A percentile compares a stretch with the other conserved stretches of the same genome.
Conservation (phyloP, 1,140 invertebrate genomes). For the Mylabris phalerata region DNA sequence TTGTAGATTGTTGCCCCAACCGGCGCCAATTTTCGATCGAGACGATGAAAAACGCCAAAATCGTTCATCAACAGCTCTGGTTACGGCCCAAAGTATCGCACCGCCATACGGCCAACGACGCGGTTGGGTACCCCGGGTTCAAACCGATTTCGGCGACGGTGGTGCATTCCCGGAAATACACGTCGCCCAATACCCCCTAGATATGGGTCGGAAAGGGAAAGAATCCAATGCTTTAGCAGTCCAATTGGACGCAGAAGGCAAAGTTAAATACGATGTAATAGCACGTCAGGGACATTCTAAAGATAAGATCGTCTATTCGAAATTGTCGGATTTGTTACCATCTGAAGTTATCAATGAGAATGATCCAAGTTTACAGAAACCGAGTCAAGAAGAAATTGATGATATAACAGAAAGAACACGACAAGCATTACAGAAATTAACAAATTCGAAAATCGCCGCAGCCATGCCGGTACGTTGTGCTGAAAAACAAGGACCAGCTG, state of each 20-base stretch:
- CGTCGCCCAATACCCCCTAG: conserved; percentile 93
- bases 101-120: conserved; percentile 94
- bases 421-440: conserved; percentile 77
- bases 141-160: conserved; percentile 88
- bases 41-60: conserved; percentile 73
- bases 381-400: conserved; percentile 74
- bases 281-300: conserved; percentile 92
- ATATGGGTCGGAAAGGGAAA: conserved; percentile 70
- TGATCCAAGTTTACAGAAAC: conserved; percentile 81
- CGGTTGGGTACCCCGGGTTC: conserved; percentile 86
- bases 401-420: conserved; percentile 84
- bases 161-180: conserved; percentile 98
- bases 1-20: too few relatives aligned
- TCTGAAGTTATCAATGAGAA: conserved; percentile 89
- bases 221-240: conserved; percentile 87
- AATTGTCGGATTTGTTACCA: conserved; percentile 87
- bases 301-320: conserved; percentile 97
- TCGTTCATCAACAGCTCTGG: conserved; percentile 60
- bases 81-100: conserved; percentile 77
- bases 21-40: conserved; percentile 66
- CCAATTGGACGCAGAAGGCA: conserved; percentile 86
- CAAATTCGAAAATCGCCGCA: conserved; percentile 83
- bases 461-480: conserved; percentile 89
- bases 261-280: conserved; percentile 95
- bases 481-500: conserved; percentile 84